Evolutionary conservation across 1,140 invertebrate species (phyloP).

Genomic region (Telenomus remus): DNA sequence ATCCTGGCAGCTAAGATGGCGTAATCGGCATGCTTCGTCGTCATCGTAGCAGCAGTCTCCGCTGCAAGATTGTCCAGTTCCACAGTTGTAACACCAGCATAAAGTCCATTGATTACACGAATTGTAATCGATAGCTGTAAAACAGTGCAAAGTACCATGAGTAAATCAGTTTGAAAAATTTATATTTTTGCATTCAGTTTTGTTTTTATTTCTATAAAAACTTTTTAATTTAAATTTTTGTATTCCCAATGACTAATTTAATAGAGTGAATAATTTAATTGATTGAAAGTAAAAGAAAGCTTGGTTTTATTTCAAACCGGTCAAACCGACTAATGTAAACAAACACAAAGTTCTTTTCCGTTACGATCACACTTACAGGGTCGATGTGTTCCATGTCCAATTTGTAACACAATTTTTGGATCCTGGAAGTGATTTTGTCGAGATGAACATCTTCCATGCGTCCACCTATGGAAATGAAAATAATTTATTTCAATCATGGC

Average conservation of each 20-base stretch:
- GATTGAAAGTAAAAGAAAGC: no score
- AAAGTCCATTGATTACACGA: slow-evolving; percentile 94
- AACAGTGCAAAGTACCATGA: not conserved
- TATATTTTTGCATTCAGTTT: no score
- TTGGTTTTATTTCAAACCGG: not conserved
- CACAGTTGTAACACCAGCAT: slow-evolving; percentile 96
- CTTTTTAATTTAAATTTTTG: no score
- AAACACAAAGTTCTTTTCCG: not conserved
- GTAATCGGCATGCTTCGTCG: slow-evolving; percentile 97
- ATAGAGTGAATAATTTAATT: no score
- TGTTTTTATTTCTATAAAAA: no score
- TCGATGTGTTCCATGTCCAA: slow-evolving; percentile 97
- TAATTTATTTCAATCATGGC: not conserved
- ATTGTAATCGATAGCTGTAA: slow-evolving; percentile 86
- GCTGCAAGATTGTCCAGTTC: slow-evolving; percentile 98
- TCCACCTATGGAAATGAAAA: slow-evolving; percentile 80
- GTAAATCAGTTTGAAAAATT: no score
- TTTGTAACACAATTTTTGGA: slow-evolving; percentile 96
- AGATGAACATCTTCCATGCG: slow-evolving; percentile 95
- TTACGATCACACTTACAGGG: slow-evolving; percentile 82
- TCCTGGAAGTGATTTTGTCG: slow-evolving; percentile 98
- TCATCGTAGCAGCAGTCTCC: slow-evolving; percentile 97
- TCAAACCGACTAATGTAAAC: not conserved
- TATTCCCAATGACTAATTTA: no score
- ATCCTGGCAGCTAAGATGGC: slow-evolving; percentile 96